Evolutionary conservation across 2,797 vertebrate species (phyloP).

Genomic region (Bradypus variegatus): DNA sequence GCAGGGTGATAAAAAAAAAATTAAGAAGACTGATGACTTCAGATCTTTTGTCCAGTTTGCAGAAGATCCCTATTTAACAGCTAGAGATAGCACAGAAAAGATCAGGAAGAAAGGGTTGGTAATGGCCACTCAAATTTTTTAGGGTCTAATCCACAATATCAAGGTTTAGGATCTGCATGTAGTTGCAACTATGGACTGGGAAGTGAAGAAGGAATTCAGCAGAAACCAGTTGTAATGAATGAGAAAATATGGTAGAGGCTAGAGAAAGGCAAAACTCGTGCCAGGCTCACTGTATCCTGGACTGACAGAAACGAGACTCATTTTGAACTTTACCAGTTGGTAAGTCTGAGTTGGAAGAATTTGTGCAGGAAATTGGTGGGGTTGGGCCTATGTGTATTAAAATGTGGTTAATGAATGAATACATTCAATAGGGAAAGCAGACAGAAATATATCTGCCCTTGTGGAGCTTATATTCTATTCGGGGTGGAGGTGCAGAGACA

Average conservation of each 20-base stretch:
- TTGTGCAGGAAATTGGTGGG: not conserved
- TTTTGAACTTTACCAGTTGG: not conserved
- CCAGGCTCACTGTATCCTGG: not conserved
- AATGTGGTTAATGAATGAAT: not conserved
- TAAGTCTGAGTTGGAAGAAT: not conserved
- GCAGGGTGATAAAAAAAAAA: not conserved
- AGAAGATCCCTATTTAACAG: not conserved
- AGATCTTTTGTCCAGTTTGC: not conserved
- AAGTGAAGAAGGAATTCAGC: not conserved
- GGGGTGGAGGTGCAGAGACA: not conserved
- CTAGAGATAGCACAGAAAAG: not conserved
- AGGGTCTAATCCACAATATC: not conserved
- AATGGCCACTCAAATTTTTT: not conserved
- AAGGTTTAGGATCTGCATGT: not conserved
- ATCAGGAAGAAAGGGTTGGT: not conserved
- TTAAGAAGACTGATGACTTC: not conserved
- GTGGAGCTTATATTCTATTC: not conserved
- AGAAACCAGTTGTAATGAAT: not conserved
- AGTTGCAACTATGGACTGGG: not conserved
- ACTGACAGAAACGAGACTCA: not conserved
- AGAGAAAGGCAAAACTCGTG: not conserved
- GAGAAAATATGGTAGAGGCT: not conserved
- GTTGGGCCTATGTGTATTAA: not conserved
- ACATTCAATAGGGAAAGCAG: not conserved
- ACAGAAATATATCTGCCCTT: not conserved